Percentiles rank a stretch among this genome's conserved stretches.
Conservation (phyloP, 2,797 vertebrate genomes). For the Mycteria americana region DNA sequence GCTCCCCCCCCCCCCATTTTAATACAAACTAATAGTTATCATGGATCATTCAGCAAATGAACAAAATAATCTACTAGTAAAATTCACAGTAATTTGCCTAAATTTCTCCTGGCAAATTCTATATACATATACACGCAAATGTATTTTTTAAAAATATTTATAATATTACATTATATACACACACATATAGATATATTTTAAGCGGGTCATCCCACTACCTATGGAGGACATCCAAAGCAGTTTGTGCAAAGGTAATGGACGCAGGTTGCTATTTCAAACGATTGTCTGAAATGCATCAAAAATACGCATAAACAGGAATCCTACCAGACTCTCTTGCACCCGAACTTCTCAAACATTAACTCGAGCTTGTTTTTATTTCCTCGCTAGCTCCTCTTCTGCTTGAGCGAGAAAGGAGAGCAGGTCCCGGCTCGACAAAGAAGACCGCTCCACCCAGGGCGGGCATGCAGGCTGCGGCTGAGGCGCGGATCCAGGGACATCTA, state of each 20-base stretch:
- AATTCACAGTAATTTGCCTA: background rate
- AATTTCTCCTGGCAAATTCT: background rate
- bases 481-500: background rate
- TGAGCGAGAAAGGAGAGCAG: background rate
- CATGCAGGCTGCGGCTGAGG: slow-evolving; percentile 11
- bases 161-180: background rate
- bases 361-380: background rate
- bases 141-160: background rate
- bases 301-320: background rate
- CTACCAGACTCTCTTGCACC: slow-evolving; percentile 57
- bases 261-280: background rate
- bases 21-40: background rate
- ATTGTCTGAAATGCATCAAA: background rate
- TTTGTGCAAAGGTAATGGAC: slow-evolving; percentile 18
- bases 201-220: background rate
- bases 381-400: slow-evolving; percentile 1
- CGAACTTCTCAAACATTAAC: slow-evolving; percentile 43
- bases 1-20: background rate
- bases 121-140: fast-evolving
- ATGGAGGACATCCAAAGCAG: slow-evolving; percentile 21
- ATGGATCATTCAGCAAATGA: background rate
- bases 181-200: background rate
- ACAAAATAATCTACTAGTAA: background rate
- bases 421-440: slow-evolving; percentile 49
- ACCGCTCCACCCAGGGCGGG: slow-evolving; percentile 19